Base-by-base conservation (phyloP, 2,888 invertebrate species). In the Nemotelus nigrinus region DNA sequence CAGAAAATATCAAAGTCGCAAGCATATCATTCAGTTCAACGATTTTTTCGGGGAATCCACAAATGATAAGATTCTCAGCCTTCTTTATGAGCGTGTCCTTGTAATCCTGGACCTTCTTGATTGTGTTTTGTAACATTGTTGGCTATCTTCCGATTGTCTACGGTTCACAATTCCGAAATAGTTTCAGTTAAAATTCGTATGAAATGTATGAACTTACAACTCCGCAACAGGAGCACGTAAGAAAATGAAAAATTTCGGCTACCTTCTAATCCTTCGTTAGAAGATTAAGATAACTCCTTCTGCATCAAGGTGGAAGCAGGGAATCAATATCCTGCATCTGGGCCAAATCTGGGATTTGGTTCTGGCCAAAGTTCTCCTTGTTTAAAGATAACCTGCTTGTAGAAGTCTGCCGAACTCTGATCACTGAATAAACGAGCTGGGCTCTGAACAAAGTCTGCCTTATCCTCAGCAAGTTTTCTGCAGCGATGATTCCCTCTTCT, bases 31-130 rank as follows among this genome's bases (percentile, higher is more conserved):
- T 97, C 79, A 98, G 89, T 85, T 94, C 93, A 5, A 97, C 93
- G 82, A 98, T 97, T 87, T 97, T 97, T 84, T 95, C 94, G 7
- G 98, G 98, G 87, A 98, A 97, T 68, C 94, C 95, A 87, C 93
- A 94, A 79, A 96, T 90, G 79, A 98, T 93, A 79, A 98, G 89
- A 82, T 93, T 92, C 85, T 98, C 98, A 8, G 96, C 96, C 89
- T 96, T 95, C 81, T 91, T 90, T 87, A 96, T 96, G 80, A 96
- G 89, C 79, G 93, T 92, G 84, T 96, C 95, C 89, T 96, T 96
- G 88, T 96, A 97, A 83, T 95, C 95, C 88, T 95, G 93, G 82
- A 86, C 86, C 81, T 86, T 86, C 48, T 81, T 81, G 70, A 85
- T 82, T 44, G 85, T 86, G 78, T 86, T 86, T 79, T 83, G 85